These are phyloP conservation scores for Acrobasis repandana DNA, from an alignment of 2,888 invertebrate species.

Conservation along the genomic window DNA sequence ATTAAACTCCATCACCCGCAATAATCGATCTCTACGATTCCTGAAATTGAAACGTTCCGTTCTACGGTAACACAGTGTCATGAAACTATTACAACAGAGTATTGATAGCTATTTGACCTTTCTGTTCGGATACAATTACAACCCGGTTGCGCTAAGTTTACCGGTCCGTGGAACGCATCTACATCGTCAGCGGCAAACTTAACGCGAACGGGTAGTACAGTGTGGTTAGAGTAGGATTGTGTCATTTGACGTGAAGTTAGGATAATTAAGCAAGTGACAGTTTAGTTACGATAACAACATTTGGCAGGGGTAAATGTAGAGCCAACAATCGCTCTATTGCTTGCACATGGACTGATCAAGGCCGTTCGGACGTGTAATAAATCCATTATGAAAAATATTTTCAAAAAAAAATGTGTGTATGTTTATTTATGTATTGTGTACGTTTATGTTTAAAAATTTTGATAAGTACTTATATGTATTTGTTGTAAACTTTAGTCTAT, in stretches of 20 bases:
- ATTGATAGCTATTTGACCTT: conserved; percentile 11
- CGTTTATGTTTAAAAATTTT: too few relatives aligned
- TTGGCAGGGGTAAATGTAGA: background rate
- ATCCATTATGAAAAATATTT: too few relatives aligned
- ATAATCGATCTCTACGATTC: background rate
- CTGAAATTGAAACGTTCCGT: background rate
- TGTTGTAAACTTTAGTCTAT: too few relatives aligned
- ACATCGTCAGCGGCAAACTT: too few relatives aligned
- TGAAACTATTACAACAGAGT: conserved; percentile 16
- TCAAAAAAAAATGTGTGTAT: too few relatives aligned
- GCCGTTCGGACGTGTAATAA: background rate
- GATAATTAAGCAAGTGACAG: background rate
- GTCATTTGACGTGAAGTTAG: background rate
- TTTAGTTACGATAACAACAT: background rate
- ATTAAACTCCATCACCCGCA: too few relatives aligned
- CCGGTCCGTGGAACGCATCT: too few relatives aligned
- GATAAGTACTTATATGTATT: too few relatives aligned
- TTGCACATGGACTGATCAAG: background rate
- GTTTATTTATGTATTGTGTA: too few relatives aligned
- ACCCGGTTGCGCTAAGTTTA: too few relatives aligned
- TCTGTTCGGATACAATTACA: conserved; percentile 16
- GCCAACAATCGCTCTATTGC: background rate
- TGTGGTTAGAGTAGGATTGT: conserved; percentile 1
- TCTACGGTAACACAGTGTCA: conserved; percentile 5
- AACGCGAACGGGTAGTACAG: too few relatives aligned